Evolutionary conservation across 2,888 invertebrate genomes (phyloP).

Genomic region (Volucella inflata): DNA sequence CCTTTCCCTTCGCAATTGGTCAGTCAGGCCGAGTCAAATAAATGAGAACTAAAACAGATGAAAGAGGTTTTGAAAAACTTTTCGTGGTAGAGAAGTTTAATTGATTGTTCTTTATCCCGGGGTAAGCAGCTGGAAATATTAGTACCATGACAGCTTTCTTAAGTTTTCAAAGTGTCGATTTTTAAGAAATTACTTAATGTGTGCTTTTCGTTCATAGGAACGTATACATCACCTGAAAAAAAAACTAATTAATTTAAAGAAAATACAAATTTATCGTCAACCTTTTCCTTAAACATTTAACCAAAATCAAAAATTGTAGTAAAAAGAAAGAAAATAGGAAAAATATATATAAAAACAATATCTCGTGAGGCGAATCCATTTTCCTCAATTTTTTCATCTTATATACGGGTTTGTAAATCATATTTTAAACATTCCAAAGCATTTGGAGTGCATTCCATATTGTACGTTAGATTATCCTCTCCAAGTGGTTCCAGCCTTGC

Average conservation of each 20-base stretch:
- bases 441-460: background rate
- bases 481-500: conserved; percentile 22
- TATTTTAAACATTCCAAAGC: background rate
- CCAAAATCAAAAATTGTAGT: background rate
- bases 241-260: too few relatives aligned
- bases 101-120: conserved; percentile 62
- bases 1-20: conserved; percentile 47
- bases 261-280: too few relatives aligned
- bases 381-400: conserved; percentile 2
- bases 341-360: background rate
- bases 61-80: conserved; percentile 55
- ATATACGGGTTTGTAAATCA: background rate
- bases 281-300: too few relatives aligned
- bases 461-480: conserved; percentile 22
- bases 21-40: conserved; percentile 14
- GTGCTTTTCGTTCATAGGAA: too few relatives aligned
- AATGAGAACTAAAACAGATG: conserved; percentile 61
- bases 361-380: too few relatives aligned
- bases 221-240: too few relatives aligned
- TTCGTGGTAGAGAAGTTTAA: conserved; percentile 56
- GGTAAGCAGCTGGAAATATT: background rate
- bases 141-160: too few relatives aligned
- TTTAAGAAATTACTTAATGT: too few relatives aligned
- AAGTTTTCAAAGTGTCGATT: too few relatives aligned
- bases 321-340: background rate